A percentile compares a stretch with the other conserved stretches of the same genome.
Conservation (phyloP, 2,113 vertebrate genomes). For the Equus przewalskii region DNA sequence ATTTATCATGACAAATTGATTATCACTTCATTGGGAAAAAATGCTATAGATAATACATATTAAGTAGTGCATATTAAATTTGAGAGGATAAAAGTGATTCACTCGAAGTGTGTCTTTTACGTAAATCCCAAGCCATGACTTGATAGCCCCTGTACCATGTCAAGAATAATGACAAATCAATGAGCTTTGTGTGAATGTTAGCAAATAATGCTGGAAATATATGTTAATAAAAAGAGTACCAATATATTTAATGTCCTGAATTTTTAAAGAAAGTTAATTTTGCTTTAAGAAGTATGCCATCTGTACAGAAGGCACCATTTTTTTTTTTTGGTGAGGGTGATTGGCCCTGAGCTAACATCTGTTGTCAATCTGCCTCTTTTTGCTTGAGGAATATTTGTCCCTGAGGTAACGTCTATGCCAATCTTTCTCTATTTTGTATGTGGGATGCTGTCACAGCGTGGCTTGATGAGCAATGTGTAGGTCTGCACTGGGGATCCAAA, state of each 20-base stretch:
- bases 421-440: too few species aligned
- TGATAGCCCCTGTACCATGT: not conserved
- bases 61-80: not conserved
- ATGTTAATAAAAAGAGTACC: not conserved
- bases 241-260: not conserved
- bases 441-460: too few species aligned
- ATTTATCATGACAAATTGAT: not conserved
- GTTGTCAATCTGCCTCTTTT: too few species aligned
- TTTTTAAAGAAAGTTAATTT: not conserved
- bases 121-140: not conserved
- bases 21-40: not conserved
- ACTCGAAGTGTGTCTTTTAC: not conserved
- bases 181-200: not conserved
- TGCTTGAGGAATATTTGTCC: too few species aligned
- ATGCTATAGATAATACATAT: not conserved
- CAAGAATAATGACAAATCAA: not conserved
- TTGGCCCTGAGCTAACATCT: too few species aligned
- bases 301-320: not conserved
- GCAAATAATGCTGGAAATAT: not conserved
- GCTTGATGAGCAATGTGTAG: too few species aligned
- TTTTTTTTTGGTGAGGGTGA: too few species aligned
- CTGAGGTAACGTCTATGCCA: too few species aligned
- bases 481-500: too few species aligned
- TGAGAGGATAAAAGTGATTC: not conserved
- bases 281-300: not conserved